Evolutionary conservation across 2,113 vertebrate genomes (phyloP).

Genomic region (Hemichromis elongatus): DNA sequence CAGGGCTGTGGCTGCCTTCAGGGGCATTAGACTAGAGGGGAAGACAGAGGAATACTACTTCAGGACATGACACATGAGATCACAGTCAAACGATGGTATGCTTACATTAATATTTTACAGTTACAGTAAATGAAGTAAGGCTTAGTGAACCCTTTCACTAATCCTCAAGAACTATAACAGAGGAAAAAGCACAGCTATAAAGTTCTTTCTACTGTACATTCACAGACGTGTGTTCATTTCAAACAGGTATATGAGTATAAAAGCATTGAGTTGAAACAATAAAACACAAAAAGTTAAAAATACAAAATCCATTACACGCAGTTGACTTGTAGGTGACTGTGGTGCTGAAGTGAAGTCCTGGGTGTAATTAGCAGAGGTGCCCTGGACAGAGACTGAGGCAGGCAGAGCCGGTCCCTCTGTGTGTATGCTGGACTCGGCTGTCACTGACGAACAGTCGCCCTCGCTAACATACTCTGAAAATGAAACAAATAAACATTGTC

Average conservation of each 20-base stretch:
- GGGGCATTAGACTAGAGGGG: slow-evolving; percentile 64
- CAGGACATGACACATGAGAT: slow-evolving; percentile 1
- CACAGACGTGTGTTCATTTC: neutral
- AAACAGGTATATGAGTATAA: neutral
- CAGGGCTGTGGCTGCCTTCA: slow-evolving; percentile 73
- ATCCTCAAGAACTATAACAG: neutral
- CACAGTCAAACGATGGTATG: neutral
- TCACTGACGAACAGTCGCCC: slow-evolving; percentile 65
- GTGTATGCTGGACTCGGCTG: slow-evolving; percentile 74
- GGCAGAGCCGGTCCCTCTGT: slow-evolving; percentile 72
- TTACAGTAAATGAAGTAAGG: neutral
- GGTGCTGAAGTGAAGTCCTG: slow-evolving; percentile 77
- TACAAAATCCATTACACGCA: slow-evolving; percentile 20
- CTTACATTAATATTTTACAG: slow-evolving; percentile 10
- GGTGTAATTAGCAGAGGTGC: slow-evolving; percentile 73
- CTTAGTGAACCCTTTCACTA: neutral
- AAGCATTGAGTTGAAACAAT: neutral
- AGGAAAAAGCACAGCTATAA: neutral
- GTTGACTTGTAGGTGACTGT: slow-evolving; percentile 68
- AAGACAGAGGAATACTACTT: slow-evolving; percentile 24
- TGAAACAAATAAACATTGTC: neutral
- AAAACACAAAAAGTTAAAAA: neutral
- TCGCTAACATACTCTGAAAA: slow-evolving; percentile 76
- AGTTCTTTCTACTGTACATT: neutral
- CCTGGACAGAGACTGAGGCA: slow-evolving; percentile 54